Evolutionary conservation across 2,113 vertebrate species (phyloP).

Genomic region (Turdus rufiventris): DNA sequence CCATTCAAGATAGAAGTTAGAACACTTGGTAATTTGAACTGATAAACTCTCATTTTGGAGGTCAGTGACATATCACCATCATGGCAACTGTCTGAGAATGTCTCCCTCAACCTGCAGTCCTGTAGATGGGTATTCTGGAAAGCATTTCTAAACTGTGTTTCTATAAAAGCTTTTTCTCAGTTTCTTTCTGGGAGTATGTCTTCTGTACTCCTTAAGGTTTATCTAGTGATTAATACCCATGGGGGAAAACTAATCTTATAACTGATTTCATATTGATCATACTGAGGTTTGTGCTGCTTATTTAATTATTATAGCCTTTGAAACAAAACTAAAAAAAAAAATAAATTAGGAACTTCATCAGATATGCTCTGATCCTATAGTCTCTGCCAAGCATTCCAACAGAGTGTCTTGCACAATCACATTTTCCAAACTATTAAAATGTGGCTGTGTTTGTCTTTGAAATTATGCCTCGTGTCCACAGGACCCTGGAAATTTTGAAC

Average conservation of each 20-base stretch:
- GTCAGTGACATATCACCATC: not conserved
- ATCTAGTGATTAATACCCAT: not conserved
- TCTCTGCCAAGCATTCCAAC: not conserved
- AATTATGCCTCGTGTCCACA: not conserved
- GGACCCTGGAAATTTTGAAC: not conserved
- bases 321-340: not conserved
- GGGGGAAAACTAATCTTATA: not conserved
- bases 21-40: slow-evolving; percentile 10
- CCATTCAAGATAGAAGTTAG: not conserved
- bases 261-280: not conserved
- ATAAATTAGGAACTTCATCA: not conserved
- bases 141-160: not conserved
- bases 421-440: not conserved
- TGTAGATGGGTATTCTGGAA: not conserved
- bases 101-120: not conserved
- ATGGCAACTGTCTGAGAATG: slow-evolving; percentile 1
- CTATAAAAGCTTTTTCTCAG: not conserved
- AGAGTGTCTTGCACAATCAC: not conserved
- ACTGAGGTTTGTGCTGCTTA: not conserved
- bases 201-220: not conserved
- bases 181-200: not conserved
- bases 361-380: not conserved
- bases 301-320: not conserved
- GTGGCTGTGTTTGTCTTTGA: not conserved
- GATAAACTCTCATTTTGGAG: not conserved